Conservation (phyloP, 2,113 vertebrate species). For the Phylloscopus trochiloides region DNA sequence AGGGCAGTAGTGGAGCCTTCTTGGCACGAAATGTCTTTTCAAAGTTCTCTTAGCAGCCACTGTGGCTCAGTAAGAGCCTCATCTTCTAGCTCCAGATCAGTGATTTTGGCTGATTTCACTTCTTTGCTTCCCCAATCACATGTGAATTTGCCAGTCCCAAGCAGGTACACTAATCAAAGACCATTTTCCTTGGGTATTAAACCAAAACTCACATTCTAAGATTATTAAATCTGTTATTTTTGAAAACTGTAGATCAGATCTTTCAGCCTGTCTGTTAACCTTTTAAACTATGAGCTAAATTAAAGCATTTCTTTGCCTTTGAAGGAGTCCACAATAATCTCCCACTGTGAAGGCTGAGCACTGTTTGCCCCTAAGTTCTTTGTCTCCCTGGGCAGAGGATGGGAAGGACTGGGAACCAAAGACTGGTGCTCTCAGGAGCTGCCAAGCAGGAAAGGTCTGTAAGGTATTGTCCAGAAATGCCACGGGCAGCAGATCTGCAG, state of each 20-base stretch:
- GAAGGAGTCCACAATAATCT: neutral
- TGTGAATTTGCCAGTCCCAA: neutral
- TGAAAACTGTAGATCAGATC: neutral
- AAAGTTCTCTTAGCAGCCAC: neutral
- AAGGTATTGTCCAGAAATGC: neutral
- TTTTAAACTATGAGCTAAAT: neutral
- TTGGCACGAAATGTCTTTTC: neutral
- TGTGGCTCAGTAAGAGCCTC: neutral
- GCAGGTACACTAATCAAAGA: neutral
- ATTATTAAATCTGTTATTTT: neutral
- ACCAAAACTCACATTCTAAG: neutral
- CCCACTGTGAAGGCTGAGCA: neutral
- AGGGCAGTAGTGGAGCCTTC: neutral
- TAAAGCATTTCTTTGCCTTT: neutral
- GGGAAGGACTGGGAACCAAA: neutral
- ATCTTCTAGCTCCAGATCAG: neutral
- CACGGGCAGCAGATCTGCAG: neutral
- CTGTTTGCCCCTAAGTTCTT: neutral
- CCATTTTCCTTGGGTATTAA: neutral
- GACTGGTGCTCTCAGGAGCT: neutral
- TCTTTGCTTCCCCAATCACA: neutral
- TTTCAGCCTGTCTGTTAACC: neutral
- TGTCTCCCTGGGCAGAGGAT: neutral
- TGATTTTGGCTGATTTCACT: neutral
- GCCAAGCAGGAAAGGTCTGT: neutral